Evolutionary conservation across 2,113 vertebrate genomes (phyloP).

Genomic region (Geococcyx californianus): DNA sequence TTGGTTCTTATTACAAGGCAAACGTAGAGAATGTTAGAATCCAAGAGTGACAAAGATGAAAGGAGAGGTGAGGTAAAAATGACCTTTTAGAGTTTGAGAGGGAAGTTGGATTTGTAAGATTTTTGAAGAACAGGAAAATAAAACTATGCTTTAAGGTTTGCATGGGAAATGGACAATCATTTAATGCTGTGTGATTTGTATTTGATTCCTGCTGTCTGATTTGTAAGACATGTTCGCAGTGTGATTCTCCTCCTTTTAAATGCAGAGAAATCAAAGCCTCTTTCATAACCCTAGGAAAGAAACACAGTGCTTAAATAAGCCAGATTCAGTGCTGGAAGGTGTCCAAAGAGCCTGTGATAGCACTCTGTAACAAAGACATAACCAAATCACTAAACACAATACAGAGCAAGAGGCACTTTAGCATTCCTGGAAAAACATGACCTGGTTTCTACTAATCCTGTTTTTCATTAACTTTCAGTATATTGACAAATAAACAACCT

Average conservation of each 20-base stretch:
- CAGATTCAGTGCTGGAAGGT: not conserved
- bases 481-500: not conserved
- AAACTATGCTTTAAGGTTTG: not conserved
- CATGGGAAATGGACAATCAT: not conserved
- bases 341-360: not conserved
- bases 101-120: not conserved
- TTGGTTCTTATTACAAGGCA: not conserved
- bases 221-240: not conserved
- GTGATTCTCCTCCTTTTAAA: not conserved
- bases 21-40: not conserved
- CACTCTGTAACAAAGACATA: not conserved
- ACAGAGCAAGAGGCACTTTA: not conserved
- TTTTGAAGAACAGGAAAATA: not conserved
- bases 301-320: not conserved
- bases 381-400: not conserved
- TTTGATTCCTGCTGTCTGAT: not conserved
- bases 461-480: not conserved
- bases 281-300: not conserved
- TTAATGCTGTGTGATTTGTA: not conserved
- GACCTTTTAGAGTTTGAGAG: not conserved
- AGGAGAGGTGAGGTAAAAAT: not conserved
- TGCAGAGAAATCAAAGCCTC: not conserved
- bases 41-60: not conserved
- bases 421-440: not conserved
- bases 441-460: not conserved